Conservation (phyloP, 2,113 vertebrate species). For the Aptenodytes patagonicus region DNA sequence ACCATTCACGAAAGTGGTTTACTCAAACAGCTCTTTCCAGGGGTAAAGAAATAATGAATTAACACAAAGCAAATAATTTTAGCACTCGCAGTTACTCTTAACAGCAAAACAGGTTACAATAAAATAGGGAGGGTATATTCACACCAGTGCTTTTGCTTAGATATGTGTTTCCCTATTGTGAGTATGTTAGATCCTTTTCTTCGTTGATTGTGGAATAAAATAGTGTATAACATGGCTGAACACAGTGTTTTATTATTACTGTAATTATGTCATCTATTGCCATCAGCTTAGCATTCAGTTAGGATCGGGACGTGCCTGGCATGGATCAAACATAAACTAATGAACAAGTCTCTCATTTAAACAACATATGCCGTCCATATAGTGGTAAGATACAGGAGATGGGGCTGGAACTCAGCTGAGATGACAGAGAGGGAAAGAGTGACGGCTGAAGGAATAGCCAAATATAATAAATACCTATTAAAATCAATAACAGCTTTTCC, state of each 20-base stretch:
- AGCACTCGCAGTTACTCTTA: not conserved
- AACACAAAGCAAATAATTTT: not conserved
- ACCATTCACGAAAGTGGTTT: not conserved
- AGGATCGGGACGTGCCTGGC: slow-evolving; percentile 12
- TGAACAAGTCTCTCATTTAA: slow-evolving; percentile 20
- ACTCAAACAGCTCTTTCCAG: not conserved
- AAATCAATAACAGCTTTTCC: slow-evolving; percentile 66
- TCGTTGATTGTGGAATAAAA: not conserved
- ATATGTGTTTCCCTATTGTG: not conserved
- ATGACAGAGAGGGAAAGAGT: slow-evolving; percentile 40
- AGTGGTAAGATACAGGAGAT: slow-evolving; percentile 19
- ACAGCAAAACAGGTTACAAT: not conserved
- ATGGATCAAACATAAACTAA: not conserved
- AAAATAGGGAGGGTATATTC: not conserved
- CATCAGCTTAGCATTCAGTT: slow-evolving; percentile 24
- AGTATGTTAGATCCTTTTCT: not conserved
- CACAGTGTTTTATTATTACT: slow-evolving; percentile 11
- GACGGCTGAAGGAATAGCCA: slow-evolving; percentile 26
- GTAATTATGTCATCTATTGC: slow-evolving; percentile 50
- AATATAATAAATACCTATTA: slow-evolving; percentile 64
- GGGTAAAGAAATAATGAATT: not conserved
- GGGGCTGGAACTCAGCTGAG: not conserved
- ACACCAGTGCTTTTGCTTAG: not conserved
- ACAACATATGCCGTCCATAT: slow-evolving; percentile 7
- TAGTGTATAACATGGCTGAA: not conserved